Base-by-base conservation (phyloP, 2,113 vertebrate species). In the Melanerpes formicivorus region DNA sequence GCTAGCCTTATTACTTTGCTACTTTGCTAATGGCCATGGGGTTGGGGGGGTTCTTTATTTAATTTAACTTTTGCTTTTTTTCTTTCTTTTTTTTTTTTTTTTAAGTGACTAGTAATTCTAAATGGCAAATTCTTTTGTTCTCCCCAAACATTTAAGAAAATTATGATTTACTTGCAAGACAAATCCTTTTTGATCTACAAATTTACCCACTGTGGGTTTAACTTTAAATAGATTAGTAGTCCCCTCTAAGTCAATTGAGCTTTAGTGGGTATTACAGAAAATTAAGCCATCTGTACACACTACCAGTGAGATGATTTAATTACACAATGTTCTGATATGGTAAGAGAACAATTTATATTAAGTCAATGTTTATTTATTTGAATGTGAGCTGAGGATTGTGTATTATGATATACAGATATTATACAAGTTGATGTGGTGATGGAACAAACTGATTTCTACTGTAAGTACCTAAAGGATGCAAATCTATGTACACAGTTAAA, bases 201-300 rank as follows among this genome's bases (percentile, higher is more conserved):
- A 79, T 40, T 54, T 84, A 76, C 32, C 75, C 66, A 40, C n/a
- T 77, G 64, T 90, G 64, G 65, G 22, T 90, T 95, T 91, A 85
- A 95, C 80, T 95, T 93, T 91, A 86, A 95, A 91, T 67, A 95
- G 90, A 83, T 93, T 88, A 90, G 62, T 78, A 75, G 85, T 62
- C 48, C 37, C 65, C 52, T 87, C 75, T 88, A 93, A 93, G 91
- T 95, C 88, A 80, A 94, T 65, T 74, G 85, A 88, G 90, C 65
- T 95, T 95, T 93, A 88, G 70, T 71, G 82, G 64, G 62, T 88
- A 90, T 88, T 94, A 75, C 77, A 93, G 83, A 94, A 95, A 94
- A 91, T 91, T 90, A 91, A 91, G 80, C 73, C 92, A 93, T 95
- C 90, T 94, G 80, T 88, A 93, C 90, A 84, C 62, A 62, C 37